phyloP scores from a whole-genome alignment of 2,113 vertebrate genomes.

The Corythornis madagascariensis region DNA sequence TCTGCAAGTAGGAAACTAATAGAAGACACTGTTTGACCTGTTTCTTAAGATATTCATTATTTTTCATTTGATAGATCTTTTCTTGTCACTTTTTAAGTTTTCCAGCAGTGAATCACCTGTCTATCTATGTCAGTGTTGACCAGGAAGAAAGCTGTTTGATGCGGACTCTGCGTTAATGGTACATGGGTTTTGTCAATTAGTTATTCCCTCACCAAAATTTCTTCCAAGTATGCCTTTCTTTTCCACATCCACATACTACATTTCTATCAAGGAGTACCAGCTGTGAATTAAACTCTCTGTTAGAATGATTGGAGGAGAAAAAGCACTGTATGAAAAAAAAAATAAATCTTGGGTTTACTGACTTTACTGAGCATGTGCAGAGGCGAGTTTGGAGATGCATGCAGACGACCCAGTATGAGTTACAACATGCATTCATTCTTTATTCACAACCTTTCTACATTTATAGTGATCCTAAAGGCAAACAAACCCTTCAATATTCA shows the following conservation, averaged over 20 bases:
- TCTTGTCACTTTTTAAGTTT: not conserved
- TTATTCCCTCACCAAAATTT: not conserved
- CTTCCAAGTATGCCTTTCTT: not conserved
- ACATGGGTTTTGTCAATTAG: not conserved
- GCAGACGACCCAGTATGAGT: no score
- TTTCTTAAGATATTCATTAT: not conserved
- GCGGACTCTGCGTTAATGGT: not conserved
- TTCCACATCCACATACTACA: not conserved
- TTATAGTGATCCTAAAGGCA: no score
- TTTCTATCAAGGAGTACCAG: not conserved
- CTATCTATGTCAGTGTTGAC: not conserved
- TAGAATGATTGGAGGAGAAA: not conserved
- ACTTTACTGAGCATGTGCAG: not conserved
- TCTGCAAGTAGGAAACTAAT: not conserved
- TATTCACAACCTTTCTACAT: no score
- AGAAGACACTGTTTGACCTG: rapidly evolving
- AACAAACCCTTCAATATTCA: no score
- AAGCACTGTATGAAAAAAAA: not conserved
- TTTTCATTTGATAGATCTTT: not conserved
- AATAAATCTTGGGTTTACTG: not conserved
- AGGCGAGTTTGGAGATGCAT: no score
- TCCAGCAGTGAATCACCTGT: not conserved
- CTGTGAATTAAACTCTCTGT: not conserved
- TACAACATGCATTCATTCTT: no score
- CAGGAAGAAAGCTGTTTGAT: not conserved